Conservation (phyloP, 1,140 invertebrate genomes). For the Micrasema longulum region DNA sequence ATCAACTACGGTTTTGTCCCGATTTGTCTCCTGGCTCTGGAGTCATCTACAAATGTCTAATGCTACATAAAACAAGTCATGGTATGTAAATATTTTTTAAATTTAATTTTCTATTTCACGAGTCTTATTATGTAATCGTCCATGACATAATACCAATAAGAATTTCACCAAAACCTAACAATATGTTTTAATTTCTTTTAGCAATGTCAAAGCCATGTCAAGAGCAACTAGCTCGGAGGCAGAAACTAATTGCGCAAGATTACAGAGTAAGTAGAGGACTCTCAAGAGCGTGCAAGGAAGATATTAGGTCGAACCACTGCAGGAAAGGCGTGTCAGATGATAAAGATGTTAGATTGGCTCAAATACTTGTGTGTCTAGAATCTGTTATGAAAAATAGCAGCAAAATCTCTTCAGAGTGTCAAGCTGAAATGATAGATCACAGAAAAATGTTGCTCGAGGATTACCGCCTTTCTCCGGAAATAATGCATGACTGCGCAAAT, state of each 20-base stretch:
- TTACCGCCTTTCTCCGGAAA: slow-evolving; percentile 91
- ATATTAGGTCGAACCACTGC: slow-evolving; percentile 87
- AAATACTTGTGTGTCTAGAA: slow-evolving; percentile 94
- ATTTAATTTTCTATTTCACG: background rate
- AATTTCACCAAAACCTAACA: too few relatives aligned
- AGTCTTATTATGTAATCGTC: background rate
- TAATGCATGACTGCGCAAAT: slow-evolving; percentile 88
- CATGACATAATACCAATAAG: too few relatives aligned
- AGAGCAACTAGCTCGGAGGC: slow-evolving; percentile 85
- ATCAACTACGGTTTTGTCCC: slow-evolving; percentile 80
- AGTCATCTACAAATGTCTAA: slow-evolving; percentile 92
- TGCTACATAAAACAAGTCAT: slow-evolving; percentile 85
- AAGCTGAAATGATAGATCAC: slow-evolving; percentile 90
- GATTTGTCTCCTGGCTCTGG: slow-evolving; percentile 78
- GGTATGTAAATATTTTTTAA: slow-evolving; percentile 63
- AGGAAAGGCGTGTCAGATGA: slow-evolving; percentile 81
- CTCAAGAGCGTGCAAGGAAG: slow-evolving; percentile 88
- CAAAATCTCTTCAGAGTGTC: slow-evolving; percentile 80
- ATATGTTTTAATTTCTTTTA: too few relatives aligned
- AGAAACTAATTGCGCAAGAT: slow-evolving; percentile 90
- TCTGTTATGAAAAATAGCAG: slow-evolving; percentile 82
- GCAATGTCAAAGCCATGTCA: slow-evolving; percentile 80
- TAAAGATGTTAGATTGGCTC: slow-evolving; percentile 86
- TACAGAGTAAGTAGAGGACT: slow-evolving; percentile 91
- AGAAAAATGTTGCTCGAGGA: slow-evolving; percentile 92